Base-by-base conservation (phyloP, 2,888 invertebrate genomes). In the Exocentrus adspersus region DNA sequence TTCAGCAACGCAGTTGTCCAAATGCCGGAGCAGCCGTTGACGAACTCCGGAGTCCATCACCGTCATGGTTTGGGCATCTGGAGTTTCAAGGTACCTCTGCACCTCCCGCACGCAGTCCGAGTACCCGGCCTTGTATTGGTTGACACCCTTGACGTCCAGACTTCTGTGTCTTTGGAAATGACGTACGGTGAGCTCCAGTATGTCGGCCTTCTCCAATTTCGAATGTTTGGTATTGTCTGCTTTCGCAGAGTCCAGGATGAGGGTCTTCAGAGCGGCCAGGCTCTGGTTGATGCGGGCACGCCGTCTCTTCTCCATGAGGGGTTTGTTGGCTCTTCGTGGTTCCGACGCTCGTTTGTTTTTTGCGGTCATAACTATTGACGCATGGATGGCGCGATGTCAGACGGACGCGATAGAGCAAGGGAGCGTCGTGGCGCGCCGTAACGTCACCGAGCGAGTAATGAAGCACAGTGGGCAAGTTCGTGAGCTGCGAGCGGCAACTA, bases 191-290 rank as follows among this genome's bases (percentile, higher is more conserved):
- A 93, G 85, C 82, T 94, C 94, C 67, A 94, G 82, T 73, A 94
- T 93, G 82, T 94, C 94, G 2, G 92, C 92, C 80, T 94, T 94
- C 82, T 94, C 93, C 80, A 93, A 84, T 82, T 93, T 94, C 66
- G 91, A 90, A 79, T 93, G 92, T 77, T 90, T 90, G 53, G 90
- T 89, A 79, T 87, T 87, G 84, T 85, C 88, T 75, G 84, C 85
- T 79, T 88, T 88, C 42, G 89, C 89, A 63, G 89, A 88, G 82
- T 90, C 90, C 67, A 91, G 84, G 71, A 91, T 90, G 45, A 91
- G 85, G 60, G 89, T 87, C 83, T 91, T 91, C 62, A 91, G 84
- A 75, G 90, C 89, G 72, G 90, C 89, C 77, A 91, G 82, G 78
- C 90, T 90, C 81, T 90, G 89, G 82, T 91, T 91, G 79, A 91